These are phyloP conservation scores for Homalodisca vitripennis DNA, from an alignment of 1,140 invertebrate genomes.

Conservation along the genomic window DNA sequence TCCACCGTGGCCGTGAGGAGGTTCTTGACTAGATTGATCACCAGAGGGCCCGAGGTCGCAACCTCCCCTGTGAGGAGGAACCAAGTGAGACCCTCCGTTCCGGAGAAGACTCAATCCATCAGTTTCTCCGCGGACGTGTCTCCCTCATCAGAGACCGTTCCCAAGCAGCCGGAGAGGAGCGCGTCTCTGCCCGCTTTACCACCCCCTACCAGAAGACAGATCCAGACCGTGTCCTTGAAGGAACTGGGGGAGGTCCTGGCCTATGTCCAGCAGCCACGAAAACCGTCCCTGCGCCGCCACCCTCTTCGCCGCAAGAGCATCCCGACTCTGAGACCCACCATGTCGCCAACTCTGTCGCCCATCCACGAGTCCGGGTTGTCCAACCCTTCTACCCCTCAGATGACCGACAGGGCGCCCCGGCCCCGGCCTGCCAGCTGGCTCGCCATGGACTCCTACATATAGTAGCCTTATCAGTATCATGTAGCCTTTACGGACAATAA, in stretches of 20 bases:
- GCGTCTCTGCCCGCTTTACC: slow-evolving; percentile 50
- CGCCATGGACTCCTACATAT: slow-evolving; percentile 28
- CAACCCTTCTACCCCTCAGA: slow-evolving; percentile 53
- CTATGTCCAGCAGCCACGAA: slow-evolving; percentile 43
- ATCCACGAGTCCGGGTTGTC: slow-evolving; percentile 71
- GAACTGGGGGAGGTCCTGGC: slow-evolving; percentile 53
- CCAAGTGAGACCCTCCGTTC: slow-evolving; percentile 31
- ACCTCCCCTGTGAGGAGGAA: slow-evolving; percentile 32
- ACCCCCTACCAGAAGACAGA: slow-evolving; percentile 51
- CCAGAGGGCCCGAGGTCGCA: not conserved
- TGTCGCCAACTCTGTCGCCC: slow-evolving; percentile 58
- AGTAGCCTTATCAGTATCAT: slow-evolving; percentile 6
- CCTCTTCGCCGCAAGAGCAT: slow-evolving; percentile 49
- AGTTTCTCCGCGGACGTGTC: slow-evolving; percentile 20
- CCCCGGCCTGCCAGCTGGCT: slow-evolving; percentile 33
- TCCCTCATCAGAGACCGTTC: slow-evolving; percentile 37
- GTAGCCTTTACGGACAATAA: slow-evolving; percentile 28
- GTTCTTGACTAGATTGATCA: slow-evolving; percentile 17
- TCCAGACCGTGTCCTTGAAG: slow-evolving; percentile 47
- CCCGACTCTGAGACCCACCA: slow-evolving; percentile 54
- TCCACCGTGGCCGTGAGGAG: not conserved
- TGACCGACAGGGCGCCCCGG: slow-evolving; percentile 36
- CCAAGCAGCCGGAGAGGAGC: slow-evolving; percentile 34
- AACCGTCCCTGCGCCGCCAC: slow-evolving; percentile 34
- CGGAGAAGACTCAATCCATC: slow-evolving; percentile 19